Evolutionary conservation across 2,797 vertebrate genomes (phyloP), one percentile per base, ranked within the genome.

Genomic region (Phrynocephalus vlangalii): DNA sequence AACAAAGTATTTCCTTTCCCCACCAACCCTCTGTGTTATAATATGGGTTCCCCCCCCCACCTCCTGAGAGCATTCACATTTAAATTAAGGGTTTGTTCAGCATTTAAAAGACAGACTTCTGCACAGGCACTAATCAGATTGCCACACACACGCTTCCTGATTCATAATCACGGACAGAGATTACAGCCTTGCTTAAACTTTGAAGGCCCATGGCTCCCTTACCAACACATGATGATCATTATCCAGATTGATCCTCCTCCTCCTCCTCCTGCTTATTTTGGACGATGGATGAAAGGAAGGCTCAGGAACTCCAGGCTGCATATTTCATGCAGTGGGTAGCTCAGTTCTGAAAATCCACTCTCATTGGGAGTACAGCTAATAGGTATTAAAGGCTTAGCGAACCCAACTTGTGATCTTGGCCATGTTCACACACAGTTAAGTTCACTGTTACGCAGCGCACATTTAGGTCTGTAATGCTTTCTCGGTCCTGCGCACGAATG

Each of bases 381-480:
- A 8, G 71, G 52, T 56, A 66, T 76, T 76, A 66, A 84, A 16
- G 63, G 71, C 72, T 76, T 84, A 75, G 18, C 30, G 20, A 38
- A n/a, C 30, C 30, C 52, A 84, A 3, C 28, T 20, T 76, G 52
- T 38, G 24, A 84, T 63, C 83, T 60, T 28, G 15, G 24, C 52
- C 30, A 84, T 63, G 56, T 75, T 48, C 56, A 76, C 71, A 63
- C 18, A 84, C 72, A 44, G 83, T 38, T 83, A 60, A 38, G 70
- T 38, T 72, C 52, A 38, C 6, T 18, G 63, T 79, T 38, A 63
- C 28, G 33, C 60, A 84, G 6, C 44, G 24, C 22, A 73, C 26
- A 60, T 60, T 79, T 83, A 60, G 71, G 68, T 84, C 52, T 52
- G 63, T 63, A 84, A 63, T 63, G 38, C 33, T 44, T 63, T 82